These are phyloP conservation scores for Saxidomus purpurata DNA, from an alignment of 1,140 invertebrate genomes.

Conservation along the genomic window DNA sequence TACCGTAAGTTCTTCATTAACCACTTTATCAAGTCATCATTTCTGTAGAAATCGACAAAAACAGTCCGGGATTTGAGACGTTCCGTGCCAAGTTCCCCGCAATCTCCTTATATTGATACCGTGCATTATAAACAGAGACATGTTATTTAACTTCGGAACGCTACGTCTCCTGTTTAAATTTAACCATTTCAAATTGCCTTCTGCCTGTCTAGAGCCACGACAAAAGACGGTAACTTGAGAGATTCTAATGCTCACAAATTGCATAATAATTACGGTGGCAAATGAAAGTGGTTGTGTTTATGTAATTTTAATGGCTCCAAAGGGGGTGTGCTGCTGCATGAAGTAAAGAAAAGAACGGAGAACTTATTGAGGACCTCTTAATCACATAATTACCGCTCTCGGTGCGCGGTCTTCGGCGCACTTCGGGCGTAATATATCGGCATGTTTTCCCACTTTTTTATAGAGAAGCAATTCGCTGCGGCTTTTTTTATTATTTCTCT, in stretches of 20 bases:
- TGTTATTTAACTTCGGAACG: slow-evolving; percentile 42
- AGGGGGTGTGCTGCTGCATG: slow-evolving; percentile 10
- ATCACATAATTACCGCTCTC: slow-evolving; percentile 42
- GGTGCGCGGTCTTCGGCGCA: slow-evolving; percentile 5
- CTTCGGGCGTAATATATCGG: not conserved
- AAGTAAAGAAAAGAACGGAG: not conserved
- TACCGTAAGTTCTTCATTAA: no score
- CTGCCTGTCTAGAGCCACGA: slow-evolving; percentile 22
- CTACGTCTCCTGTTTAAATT: slow-evolving; percentile 38
- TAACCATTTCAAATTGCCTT: slow-evolving; percentile 39
- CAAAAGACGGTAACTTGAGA: slow-evolving; percentile 34
- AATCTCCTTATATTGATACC: not conserved
- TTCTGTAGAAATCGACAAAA: no score
- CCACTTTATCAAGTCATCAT: no score
- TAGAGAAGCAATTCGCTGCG: not conserved
- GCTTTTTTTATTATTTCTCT: not conserved
- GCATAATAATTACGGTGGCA: slow-evolving; percentile 57
- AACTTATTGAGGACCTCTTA: slow-evolving; percentile 26
- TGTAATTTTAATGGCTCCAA: slow-evolving; percentile 61
- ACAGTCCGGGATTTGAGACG: no score
- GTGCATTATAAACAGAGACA: slow-evolving; percentile 10
- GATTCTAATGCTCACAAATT: slow-evolving; percentile 52
- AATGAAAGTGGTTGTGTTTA: slow-evolving; percentile 54
- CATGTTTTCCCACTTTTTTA: slow-evolving; percentile 12
- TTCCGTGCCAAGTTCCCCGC: not conserved